These are phyloP conservation scores for Petrolisthes cinctipes DNA, from an alignment of 2,888 invertebrate species.

Conservation along the genomic window DNA sequence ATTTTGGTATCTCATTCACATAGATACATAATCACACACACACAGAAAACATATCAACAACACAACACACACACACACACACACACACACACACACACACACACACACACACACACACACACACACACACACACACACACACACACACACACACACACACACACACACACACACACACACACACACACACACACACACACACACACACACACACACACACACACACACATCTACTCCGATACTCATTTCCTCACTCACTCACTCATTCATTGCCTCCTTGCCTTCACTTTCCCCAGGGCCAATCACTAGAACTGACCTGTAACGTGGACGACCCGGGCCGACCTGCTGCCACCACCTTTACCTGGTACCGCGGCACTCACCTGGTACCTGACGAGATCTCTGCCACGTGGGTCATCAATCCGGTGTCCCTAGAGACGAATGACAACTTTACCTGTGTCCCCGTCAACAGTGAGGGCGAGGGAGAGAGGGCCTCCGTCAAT, in stretches of 20 bases:
- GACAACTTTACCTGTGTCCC: conserved; percentile 92
- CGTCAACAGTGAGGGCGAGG: conserved; percentile 86
- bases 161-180: not conserved
- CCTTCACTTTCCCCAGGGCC: conserved; percentile 74
- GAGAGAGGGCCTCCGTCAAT: conserved; percentile 77
- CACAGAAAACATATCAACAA: not conserved
- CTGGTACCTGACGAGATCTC: conserved; percentile 82
- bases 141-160: not conserved
- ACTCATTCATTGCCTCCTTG: not conserved
- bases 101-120: not conserved
- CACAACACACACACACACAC: not conserved
- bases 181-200: not conserved
- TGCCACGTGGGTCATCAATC: conserved; percentile 83
- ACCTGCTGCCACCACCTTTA: conserved; percentile 77
- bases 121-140: not conserved
- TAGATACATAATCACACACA: not conserved
- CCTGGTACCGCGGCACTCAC: conserved; percentile 85
- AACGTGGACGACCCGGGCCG: conserved; percentile 85
- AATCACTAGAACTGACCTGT: conserved; percentile 85
- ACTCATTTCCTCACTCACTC: not conserved
- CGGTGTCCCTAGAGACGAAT: conserved; percentile 86
- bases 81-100: not conserved
- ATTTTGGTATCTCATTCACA: not conserved
- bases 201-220: conserved; percentile 7
- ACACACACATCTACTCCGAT: not conserved